phyloP scores from a whole-genome alignment of 2,113 vertebrate genomes.

The Empidonax traillii region DNA sequence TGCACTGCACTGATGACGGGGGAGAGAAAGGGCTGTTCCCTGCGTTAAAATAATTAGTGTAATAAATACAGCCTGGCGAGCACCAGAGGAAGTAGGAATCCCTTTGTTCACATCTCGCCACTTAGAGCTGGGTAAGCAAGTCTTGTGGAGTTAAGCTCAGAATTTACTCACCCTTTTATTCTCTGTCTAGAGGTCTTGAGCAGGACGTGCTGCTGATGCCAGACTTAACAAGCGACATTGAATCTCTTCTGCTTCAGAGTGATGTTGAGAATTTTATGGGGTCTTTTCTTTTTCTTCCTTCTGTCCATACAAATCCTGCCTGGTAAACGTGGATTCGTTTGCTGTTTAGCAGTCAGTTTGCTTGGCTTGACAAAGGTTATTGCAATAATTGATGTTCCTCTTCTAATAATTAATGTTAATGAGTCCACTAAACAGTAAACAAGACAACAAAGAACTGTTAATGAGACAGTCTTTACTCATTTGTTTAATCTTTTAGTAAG shows the following conservation, averaged over 20 bases:
- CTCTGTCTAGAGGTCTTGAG: background rate
- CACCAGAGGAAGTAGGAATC: background rate
- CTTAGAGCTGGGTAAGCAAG: conserved; percentile 1
- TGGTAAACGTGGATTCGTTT: background rate
- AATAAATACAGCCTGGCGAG: conserved; percentile 32
- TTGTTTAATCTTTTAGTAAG: conserved; percentile 63
- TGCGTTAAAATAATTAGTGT: conserved; percentile 26
- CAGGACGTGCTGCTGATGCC: background rate
- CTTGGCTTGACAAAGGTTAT: conserved; percentile 44
- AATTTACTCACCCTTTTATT: background rate
- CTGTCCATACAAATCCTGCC: background rate
- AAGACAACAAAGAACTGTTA: conserved; percentile 61
- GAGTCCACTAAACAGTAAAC: conserved; percentile 48
- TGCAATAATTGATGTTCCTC: conserved; percentile 41
- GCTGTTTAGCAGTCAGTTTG: conserved; percentile 39
- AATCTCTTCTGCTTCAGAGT: background rate
- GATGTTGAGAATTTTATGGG: background rate
- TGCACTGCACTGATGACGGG: background rate
- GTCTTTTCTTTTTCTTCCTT: background rate
- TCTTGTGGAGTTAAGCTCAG: background rate
- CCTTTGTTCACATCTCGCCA: conserved; percentile 8
- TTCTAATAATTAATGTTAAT: conserved; percentile 60
- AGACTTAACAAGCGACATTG: background rate
- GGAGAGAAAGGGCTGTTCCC: conserved; percentile 12
- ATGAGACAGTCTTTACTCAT: conserved; percentile 62